phyloP scores from a whole-genome alignment of 1,140 invertebrate genomes.

The Ephestia elutella region DNA sequence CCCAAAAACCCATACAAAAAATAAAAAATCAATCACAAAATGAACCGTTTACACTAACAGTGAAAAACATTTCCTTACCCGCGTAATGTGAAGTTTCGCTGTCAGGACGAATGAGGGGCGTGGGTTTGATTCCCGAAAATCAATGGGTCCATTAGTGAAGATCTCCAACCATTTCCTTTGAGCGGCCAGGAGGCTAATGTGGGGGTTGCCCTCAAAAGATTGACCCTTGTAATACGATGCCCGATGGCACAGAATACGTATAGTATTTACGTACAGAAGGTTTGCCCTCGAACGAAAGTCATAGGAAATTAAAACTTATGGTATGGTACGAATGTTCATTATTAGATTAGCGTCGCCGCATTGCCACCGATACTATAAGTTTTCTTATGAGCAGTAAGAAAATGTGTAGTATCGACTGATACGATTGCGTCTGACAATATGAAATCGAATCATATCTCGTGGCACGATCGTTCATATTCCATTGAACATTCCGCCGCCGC shows the following conservation, averaged over 20 bases:
- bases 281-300: too few species aligned
- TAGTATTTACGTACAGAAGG: too few species aligned
- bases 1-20: neutral
- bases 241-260: neutral
- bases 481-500: too few species aligned
- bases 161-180: constrained; percentile 32
- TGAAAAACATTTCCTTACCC: constrained; percentile 6
- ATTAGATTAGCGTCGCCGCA: too few species aligned
- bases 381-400: too few species aligned
- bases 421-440: too few species aligned
- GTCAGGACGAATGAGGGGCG: constrained; percentile 14
- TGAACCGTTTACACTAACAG: neutral
- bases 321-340: too few species aligned
- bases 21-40: neutral
- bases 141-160: constrained; percentile 40
- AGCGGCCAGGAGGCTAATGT: constrained; percentile 37
- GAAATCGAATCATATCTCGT: too few species aligned
- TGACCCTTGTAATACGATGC: constrained; percentile 31
- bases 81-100: constrained; percentile 9
- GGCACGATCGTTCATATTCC: too few species aligned
- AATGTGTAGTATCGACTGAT: too few species aligned
- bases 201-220: constrained; percentile 31
- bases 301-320: too few species aligned
- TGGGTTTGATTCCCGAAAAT: constrained; percentile 37
- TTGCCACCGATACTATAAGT: too few species aligned